Evolutionary conservation across 2,797 vertebrate genomes (phyloP).

Genomic region (Premnoplex brunnescens): DNA sequence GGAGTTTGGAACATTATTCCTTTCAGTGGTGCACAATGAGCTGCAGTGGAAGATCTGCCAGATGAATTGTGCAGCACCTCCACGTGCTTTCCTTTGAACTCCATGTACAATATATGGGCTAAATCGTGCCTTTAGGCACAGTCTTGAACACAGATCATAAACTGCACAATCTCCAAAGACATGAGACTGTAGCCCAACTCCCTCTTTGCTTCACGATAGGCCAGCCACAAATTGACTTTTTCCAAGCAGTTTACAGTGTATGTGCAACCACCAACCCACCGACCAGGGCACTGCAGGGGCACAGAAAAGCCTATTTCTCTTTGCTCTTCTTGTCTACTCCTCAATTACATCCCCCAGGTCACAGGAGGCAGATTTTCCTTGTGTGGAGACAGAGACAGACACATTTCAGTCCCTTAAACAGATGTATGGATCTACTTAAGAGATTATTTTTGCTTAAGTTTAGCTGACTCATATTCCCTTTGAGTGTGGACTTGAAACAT

Average conservation of each 20-base stretch:
- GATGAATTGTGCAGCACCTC: neutral
- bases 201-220: neutral
- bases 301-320: neutral
- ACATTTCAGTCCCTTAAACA: neutral
- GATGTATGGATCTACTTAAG: neutral
- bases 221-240: neutral
- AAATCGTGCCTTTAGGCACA: neutral
- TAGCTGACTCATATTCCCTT: neutral
- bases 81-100: neutral
- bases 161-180: neutral
- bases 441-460: neutral
- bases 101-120: neutral
- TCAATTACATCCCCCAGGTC: neutral
- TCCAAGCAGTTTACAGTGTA: neutral
- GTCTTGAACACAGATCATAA: neutral
- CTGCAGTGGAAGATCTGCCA: neutral
- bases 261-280: neutral
- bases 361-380: neutral
- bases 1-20: neutral
- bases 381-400: neutral
- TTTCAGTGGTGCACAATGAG: neutral
- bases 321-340: neutral
- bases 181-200: neutral
- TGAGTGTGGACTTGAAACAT: neutral
- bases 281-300: neutral